Evolutionary conservation across 2,113 vertebrate species (phyloP).

Genomic region (Eleginops maclovinus): DNA sequence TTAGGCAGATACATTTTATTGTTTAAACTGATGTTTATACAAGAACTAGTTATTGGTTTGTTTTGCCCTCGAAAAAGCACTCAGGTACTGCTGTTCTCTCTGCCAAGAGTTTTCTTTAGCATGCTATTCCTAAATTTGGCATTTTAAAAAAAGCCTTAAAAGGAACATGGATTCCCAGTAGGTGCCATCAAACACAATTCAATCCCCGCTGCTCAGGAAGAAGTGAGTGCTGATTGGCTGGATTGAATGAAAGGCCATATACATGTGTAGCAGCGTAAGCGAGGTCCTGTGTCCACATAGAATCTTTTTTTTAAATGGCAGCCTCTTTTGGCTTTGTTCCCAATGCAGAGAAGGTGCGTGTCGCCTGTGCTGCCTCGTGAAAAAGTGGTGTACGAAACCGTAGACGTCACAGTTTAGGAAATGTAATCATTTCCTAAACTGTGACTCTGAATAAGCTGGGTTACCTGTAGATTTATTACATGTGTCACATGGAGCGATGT

Average conservation of each 20-base stretch:
- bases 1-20: background rate
- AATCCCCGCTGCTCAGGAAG: slow-evolving; percentile 2
- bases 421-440: too few species aligned
- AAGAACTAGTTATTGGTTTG: background rate
- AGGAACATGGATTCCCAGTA: slow-evolving; percentile 5
- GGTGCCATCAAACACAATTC: slow-evolving; percentile 8
- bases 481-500: background rate
- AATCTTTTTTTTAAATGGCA: too few species aligned
- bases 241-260: background rate
- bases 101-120: slow-evolving; percentile 7
- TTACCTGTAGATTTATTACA: background rate
- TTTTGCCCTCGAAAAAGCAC: background rate
- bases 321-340: too few species aligned
- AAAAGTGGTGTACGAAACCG: too few species aligned
- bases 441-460: background rate
- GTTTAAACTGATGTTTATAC: too few species aligned
- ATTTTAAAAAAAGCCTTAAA: slow-evolving; percentile 15
- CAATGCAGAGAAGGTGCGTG: too few species aligned
- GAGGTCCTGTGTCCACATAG: too few species aligned
- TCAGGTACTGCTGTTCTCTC: background rate
- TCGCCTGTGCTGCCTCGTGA: too few species aligned
- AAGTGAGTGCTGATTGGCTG: background rate
- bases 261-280: background rate
- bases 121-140: background rate
- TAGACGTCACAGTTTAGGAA: too few species aligned